phyloP scores from a whole-genome alignment of 2,888 invertebrate genomes.

The Parnassius apollo region DNA sequence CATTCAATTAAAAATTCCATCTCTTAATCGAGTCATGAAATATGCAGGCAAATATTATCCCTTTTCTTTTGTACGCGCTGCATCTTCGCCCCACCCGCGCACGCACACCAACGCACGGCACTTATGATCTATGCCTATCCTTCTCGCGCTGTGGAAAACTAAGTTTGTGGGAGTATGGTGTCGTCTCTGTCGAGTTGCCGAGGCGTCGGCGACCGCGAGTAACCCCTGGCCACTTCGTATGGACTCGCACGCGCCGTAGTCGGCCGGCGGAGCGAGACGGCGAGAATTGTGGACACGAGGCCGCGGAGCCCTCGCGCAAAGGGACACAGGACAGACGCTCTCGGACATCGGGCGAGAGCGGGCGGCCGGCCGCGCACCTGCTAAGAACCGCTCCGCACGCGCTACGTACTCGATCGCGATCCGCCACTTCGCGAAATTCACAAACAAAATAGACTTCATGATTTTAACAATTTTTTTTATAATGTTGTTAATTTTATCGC shows the following conservation, averaged over 20 bases:
- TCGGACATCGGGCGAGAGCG: slow-evolving; percentile 82
- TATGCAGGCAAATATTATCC: slow-evolving; percentile 82
- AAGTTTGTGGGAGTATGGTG: slow-evolving; percentile 45
- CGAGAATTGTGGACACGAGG: slow-evolving; percentile 73
- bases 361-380: slow-evolving; percentile 78
- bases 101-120: slow-evolving; percentile 78
- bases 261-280: slow-evolving; percentile 77
- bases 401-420: slow-evolving; percentile 70
- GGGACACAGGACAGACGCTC: slow-evolving; percentile 82
- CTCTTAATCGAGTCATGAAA: slow-evolving; percentile 81
- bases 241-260: slow-evolving; percentile 78
- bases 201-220: slow-evolving; percentile 78
- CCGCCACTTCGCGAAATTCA: slow-evolving; percentile 48
- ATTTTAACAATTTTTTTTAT: slow-evolving; percentile 34
- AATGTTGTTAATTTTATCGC: slow-evolving; percentile 35
- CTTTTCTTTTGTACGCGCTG: slow-evolving; percentile 80
- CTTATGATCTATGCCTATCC: slow-evolving; percentile 67
- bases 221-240: slow-evolving; percentile 79
- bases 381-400: slow-evolving; percentile 65
- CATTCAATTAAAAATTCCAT: slow-evolving; percentile 81
- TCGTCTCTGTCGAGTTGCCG: slow-evolving; percentile 72
- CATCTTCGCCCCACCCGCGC: slow-evolving; percentile 81
- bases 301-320: slow-evolving; percentile 78
- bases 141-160: slow-evolving; percentile 51
- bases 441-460: slow-evolving; percentile 59